phyloP scores from a whole-genome alignment of 1,140 invertebrate genomes.

The Ephestia elutella region DNA sequence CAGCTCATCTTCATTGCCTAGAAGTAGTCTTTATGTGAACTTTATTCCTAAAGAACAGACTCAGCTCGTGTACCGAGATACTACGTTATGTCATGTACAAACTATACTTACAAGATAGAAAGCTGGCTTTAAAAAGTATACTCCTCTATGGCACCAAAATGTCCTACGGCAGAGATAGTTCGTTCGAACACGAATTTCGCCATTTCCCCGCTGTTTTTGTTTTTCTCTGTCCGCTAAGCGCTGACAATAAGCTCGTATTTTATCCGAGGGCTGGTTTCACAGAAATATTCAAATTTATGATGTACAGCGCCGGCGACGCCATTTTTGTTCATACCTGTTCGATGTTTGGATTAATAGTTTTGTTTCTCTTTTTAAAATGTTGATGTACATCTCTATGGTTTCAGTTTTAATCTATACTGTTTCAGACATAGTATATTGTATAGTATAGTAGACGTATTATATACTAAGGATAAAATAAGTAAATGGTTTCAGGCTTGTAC shows the following conservation, averaged over 20 bases:
- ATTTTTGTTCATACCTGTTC: slow-evolving; percentile 36
- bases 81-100: too few relatives aligned
- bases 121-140: not conserved
- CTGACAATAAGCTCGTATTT: slow-evolving; percentile 64
- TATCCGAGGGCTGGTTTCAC: slow-evolving; percentile 52
- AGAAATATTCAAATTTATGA: slow-evolving; percentile 69
- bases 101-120: too few relatives aligned
- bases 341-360: slow-evolving; percentile 32
- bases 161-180: slow-evolving; percentile 31
- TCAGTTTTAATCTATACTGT: not conserved
- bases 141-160: slow-evolving; percentile 12
- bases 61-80: too few relatives aligned
- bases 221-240: slow-evolving; percentile 27
- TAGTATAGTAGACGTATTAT: too few relatives aligned
- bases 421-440: too few relatives aligned
- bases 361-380: slow-evolving; percentile 23
- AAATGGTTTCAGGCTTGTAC: too few relatives aligned
- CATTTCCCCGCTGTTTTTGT: slow-evolving; percentile 50
- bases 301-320: slow-evolving; percentile 41
- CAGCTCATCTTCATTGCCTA: too few relatives aligned
- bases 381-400: not conserved
- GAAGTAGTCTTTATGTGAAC: too few relatives aligned
- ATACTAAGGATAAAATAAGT: too few relatives aligned
- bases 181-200: slow-evolving; percentile 39
- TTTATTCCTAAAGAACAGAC: too few relatives aligned